Evolutionary conservation across 92 coral and sea anemone genomes (phyloP).

Genomic region (Paragorgia papillata): DNA sequence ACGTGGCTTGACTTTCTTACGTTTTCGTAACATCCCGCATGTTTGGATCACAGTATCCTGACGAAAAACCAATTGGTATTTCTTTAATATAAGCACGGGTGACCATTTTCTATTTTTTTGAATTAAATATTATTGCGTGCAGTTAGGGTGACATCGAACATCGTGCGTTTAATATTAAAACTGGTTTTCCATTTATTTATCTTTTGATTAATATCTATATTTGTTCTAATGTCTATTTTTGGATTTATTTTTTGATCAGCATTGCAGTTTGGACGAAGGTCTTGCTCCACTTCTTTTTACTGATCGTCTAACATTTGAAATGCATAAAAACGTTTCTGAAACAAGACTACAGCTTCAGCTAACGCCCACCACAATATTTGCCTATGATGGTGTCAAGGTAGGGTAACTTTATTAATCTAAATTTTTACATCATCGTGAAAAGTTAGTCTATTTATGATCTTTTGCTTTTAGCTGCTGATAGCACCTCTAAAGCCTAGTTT

Average conservation of each 20-base stretch:
- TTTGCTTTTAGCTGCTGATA: no score
- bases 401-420: background rate
- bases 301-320: conserved; percentile 93
- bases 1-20: no score
- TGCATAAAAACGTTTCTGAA: conserved; percentile 93
- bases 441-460: no score
- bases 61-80: no score
- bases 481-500: no score
- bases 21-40: no score
- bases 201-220: background rate
- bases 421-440: no score
- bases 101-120: no score
- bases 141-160: no score
- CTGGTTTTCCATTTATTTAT: background rate
- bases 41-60: no score
- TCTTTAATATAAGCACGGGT: no score
- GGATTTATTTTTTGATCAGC: conserved; percentile 54
- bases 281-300: conserved; percentile 76
- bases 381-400: conserved; percentile 81
- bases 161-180: background rate
- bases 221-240: background rate
- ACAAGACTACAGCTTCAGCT: conserved; percentile 92
- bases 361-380: conserved; percentile 81
- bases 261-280: conserved; percentile 77
- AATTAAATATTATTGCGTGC: no score